Percentiles rank a stretch among this genome's conserved stretches.
Evolutionary conservation across 2,113 vertebrate species (phyloP).

Genomic region (Jaculus jaculus): DNA sequence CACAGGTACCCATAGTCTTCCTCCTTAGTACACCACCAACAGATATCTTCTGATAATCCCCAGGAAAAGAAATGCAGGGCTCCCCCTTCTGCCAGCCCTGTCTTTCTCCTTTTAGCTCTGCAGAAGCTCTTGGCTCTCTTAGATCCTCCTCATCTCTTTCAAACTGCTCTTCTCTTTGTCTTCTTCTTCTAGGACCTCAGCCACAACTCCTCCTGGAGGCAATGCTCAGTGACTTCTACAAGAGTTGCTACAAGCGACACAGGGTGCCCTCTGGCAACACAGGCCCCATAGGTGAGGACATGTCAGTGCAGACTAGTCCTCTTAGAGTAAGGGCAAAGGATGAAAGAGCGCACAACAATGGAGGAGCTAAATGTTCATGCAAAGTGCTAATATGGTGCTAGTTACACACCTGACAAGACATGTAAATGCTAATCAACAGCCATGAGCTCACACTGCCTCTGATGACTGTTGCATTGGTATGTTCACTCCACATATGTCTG

Average conservation of each 20-base stretch:
- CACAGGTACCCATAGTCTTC: background rate
- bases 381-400: background rate
- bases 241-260: too few species aligned
- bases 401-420: background rate
- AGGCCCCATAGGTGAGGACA: background rate
- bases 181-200: background rate
- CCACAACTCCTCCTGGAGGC: background rate
- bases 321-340: background rate
- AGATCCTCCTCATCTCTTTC: background rate
- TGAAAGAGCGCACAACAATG: background rate
- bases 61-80: background rate
- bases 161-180: background rate
- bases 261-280: too few species aligned
- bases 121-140: conserved; percentile 1
- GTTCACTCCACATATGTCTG: background rate
- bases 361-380: conserved; percentile 8
- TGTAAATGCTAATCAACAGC: background rate
- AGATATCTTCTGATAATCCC: too few species aligned
- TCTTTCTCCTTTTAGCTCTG: background rate
- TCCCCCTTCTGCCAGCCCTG: background rate
- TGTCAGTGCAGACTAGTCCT: background rate
- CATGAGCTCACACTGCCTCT: background rate
- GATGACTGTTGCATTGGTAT: background rate
- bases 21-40: background rate
- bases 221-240: background rate